Evolutionary conservation across 2,113 vertebrate genomes (phyloP).

Genomic region (Eptesicus fuscus): DNA sequence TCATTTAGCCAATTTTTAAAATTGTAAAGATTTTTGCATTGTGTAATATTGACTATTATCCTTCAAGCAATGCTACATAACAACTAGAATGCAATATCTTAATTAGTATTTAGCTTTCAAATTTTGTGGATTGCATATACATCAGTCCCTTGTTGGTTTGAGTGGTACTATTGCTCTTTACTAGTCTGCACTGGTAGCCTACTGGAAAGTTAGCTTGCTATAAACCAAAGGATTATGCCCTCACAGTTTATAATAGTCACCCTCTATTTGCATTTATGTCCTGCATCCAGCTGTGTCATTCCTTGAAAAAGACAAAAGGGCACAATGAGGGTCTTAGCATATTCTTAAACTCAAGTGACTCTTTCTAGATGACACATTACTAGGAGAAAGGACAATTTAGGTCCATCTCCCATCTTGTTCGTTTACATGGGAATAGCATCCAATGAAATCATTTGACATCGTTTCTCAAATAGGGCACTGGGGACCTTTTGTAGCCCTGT

Average conservation of each 20-base stretch:
- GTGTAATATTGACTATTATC: background rate
- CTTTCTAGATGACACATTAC: background rate
- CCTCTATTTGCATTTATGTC: background rate
- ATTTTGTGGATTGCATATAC: background rate
- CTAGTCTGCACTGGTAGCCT: background rate
- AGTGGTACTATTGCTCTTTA: background rate
- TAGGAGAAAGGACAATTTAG: background rate
- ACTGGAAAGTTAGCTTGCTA: background rate
- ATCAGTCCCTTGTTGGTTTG: background rate
- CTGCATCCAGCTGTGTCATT: background rate
- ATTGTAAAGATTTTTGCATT: background rate
- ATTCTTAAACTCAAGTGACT: constrained; percentile 23
- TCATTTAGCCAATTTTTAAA: background rate
- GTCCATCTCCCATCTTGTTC: background rate
- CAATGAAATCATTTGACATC: constrained; percentile 37
- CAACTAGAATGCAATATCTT: background rate
- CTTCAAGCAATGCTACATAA: background rate
- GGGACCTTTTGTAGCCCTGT: constrained; percentile 39
- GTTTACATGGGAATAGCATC: background rate
- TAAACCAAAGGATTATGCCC: background rate
- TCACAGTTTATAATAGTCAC: background rate
- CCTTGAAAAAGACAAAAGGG: constrained; percentile 34
- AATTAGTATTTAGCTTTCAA: background rate
- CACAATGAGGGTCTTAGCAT: constrained; percentile 22
- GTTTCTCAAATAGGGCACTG: constrained; percentile 28